A percentile compares a stretch with the other conserved stretches of the same genome.
phyloP scores from a whole-genome alignment of 2,113 vertebrate genomes.

The Paramormyrops kingsleyae region DNA sequence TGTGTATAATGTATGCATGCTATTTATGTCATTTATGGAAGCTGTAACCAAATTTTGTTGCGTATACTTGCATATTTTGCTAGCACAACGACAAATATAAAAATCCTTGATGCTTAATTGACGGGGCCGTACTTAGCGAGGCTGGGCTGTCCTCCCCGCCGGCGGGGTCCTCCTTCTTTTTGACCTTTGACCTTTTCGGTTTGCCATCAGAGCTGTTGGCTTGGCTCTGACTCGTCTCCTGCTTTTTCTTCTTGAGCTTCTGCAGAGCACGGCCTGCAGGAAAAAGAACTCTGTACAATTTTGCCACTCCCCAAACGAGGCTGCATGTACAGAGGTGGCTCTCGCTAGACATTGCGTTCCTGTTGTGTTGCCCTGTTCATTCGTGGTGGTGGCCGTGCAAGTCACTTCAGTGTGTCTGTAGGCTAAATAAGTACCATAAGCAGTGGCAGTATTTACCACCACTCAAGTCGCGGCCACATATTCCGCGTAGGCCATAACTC shows the following conservation, averaged over 20 bases:
- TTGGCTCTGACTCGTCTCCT: conserved; percentile 15
- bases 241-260: conserved; percentile 35
- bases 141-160: conserved; percentile 17
- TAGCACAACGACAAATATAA: neutral
- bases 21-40: neutral
- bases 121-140: conserved; percentile 1
- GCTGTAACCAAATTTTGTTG: neutral
- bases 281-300: neutral
- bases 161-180: conserved; percentile 26
- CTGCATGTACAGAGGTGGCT: neutral
- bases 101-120: neutral
- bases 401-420: neutral
- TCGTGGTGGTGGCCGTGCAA: neutral
- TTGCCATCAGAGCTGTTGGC: conserved; percentile 26
- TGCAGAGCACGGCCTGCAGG: neutral
- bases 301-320: neutral
- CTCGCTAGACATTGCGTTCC: neutral
- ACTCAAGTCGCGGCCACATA: neutral
- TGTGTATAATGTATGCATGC: neutral
- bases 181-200: conserved; percentile 29
- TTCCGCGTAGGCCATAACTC: neutral
- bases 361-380: neutral
- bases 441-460: neutral
- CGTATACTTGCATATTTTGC: neutral
- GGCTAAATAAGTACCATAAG: neutral